Evolutionary conservation across 2,888 invertebrate genomes (phyloP).

Genomic region (Rhyacophila evoluta): DNA sequence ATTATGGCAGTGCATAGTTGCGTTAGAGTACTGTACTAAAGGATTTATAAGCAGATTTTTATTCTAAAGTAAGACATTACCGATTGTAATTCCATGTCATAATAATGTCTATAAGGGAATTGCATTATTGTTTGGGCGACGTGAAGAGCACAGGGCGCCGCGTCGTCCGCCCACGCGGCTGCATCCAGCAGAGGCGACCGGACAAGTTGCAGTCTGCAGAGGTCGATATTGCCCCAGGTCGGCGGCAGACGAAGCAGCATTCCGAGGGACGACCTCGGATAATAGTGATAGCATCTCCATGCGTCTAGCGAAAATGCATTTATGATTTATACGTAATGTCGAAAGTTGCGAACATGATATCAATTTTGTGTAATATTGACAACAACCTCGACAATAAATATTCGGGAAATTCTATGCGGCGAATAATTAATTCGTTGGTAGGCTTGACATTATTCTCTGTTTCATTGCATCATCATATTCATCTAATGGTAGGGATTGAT

Average conservation of each 20-base stretch:
- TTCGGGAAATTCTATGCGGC: too few relatives aligned
- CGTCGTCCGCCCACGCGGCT: neutral
- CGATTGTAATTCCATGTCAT: neutral
- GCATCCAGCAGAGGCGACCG: neutral
- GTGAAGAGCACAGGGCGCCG: constrained; percentile 7
- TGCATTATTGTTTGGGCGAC: neutral
- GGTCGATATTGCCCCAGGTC: constrained; percentile 8
- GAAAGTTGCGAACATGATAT: neutral
- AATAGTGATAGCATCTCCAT: neutral
- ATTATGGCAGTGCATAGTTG: too few relatives aligned
- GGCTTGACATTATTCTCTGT: too few relatives aligned
- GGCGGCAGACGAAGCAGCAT: neutral
- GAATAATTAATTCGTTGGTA: too few relatives aligned
- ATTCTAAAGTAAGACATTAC: neutral
- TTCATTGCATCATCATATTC: too few relatives aligned
- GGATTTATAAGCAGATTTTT: too few relatives aligned
- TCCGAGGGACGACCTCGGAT: neutral
- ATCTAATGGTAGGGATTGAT: too few relatives aligned
- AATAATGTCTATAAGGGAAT: neutral
- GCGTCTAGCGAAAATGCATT: neutral
- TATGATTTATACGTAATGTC: neutral
- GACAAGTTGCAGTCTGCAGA: neutral
- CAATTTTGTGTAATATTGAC: too few relatives aligned
- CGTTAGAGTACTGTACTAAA: too few relatives aligned
- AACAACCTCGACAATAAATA: too few relatives aligned